phyloP scores from a whole-genome alignment of 53 echinoderm and acorn worm species.

The Paelopatides confundens region DNA sequence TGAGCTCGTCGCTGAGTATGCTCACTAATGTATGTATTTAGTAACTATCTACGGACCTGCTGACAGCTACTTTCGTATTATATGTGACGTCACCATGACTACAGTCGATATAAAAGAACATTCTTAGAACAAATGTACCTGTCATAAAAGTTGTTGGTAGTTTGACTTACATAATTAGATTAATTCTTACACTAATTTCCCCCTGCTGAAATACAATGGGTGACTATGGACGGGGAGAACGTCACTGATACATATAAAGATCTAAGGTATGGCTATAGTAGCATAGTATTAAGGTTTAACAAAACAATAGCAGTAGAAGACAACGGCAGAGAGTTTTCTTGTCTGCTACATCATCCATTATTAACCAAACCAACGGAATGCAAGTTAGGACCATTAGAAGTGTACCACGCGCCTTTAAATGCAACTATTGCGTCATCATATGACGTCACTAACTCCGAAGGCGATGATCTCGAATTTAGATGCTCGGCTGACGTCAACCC shows the following conservation, averaged over 20 bases:
- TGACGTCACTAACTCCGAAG: background rate
- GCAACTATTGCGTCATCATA: background rate
- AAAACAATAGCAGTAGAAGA: slow-evolving; percentile 7
- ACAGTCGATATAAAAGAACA: too few species aligned
- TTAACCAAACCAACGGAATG: background rate
- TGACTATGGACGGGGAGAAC: slow-evolving; percentile 4
- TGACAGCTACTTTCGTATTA: too few species aligned
- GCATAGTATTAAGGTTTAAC: background rate
- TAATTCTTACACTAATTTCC: too few species aligned
- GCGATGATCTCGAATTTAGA: background rate
- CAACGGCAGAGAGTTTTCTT: slow-evolving; percentile 4
- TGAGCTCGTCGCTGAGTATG: too few species aligned
- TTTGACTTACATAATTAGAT: too few species aligned
- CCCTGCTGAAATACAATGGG: slow-evolving; percentile 1
- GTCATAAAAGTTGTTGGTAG: too few species aligned
- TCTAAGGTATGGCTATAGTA: background rate
- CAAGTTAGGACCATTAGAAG: slow-evolving; percentile 1
- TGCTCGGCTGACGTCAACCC: slow-evolving; percentile 27
- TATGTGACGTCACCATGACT: too few species aligned
- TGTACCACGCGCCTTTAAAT: background rate
- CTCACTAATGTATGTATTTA: too few species aligned
- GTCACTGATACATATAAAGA: slow-evolving; percentile 1
- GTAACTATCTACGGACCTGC: too few species aligned
- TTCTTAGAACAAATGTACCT: too few species aligned
- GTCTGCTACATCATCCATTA: slow-evolving; percentile 12